phyloP scores from a whole-genome alignment of 2,113 vertebrate species.

The Arizona elegans region DNA sequence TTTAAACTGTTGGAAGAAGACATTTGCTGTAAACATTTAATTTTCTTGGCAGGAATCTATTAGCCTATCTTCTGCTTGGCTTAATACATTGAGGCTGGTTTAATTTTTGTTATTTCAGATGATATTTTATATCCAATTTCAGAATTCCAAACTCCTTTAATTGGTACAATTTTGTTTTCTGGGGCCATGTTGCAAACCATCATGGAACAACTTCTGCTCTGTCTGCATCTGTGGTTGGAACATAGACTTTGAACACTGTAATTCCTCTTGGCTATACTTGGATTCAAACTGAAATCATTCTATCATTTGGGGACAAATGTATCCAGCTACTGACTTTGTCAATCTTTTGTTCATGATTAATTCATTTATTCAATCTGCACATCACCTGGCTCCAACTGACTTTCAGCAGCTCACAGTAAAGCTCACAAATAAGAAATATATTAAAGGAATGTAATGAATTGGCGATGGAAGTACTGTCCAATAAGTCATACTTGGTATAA shows the following conservation, averaged over 20 bases:
- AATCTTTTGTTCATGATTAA: background rate
- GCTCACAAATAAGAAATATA: background rate
- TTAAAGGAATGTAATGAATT: background rate
- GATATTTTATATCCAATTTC: background rate
- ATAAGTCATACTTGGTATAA: background rate
- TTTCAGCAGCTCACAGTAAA: background rate
- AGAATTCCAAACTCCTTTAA: background rate
- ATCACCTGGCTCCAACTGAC: background rate
- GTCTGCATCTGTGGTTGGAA: background rate
- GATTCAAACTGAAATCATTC: background rate
- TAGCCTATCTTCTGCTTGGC: background rate
- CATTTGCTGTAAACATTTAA: background rate
- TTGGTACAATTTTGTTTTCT: background rate
- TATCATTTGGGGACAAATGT: background rate
- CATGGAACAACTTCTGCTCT: background rate
- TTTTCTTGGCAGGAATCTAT: background rate
- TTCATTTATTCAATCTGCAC: background rate
- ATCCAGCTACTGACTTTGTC: background rate
- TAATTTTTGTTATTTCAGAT: background rate
- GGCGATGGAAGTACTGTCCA: background rate
- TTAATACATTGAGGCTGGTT: background rate
- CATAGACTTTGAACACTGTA: background rate
- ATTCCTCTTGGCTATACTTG: background rate
- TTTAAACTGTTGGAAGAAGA: background rate
- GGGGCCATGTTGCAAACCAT: background rate